Percentiles rank a stretch among this genome's conserved stretches.
phyloP scores from a whole-genome alignment of 2,113 vertebrate species.

The Hemiprocne comata region DNA sequence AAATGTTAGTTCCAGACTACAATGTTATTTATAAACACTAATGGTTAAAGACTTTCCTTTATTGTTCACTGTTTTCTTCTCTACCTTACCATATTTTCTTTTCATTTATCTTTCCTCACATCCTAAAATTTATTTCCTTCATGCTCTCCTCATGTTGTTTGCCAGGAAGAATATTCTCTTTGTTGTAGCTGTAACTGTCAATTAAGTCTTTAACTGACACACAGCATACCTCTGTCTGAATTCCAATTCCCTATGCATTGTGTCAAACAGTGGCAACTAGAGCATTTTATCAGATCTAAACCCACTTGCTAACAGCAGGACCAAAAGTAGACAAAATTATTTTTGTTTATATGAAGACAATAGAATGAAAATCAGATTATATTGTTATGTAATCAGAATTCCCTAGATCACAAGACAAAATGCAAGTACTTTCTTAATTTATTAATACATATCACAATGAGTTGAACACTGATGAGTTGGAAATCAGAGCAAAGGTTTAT shows the following conservation, averaged over 20 bases:
- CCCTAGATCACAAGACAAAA: not conserved
- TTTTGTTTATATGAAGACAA: not conserved
- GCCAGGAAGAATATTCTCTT: not conserved
- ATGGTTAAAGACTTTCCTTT: not conserved
- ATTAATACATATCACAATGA: not conserved
- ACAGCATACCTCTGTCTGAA: not conserved
- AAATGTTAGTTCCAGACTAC: not conserved
- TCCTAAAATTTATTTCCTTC: not conserved
- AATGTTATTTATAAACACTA: not conserved
- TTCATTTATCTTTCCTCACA: not conserved
- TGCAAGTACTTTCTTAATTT: not conserved
- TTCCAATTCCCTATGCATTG: not conserved
- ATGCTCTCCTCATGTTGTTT: not conserved
- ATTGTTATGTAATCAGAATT: not conserved
- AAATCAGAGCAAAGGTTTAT: conserved; percentile 59
- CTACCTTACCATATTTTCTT: not conserved
- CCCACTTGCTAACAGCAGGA: not conserved
- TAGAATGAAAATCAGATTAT: not conserved
- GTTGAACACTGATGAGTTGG: conserved; percentile 15
- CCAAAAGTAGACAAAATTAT: not conserved
- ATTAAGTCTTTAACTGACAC: not conserved
- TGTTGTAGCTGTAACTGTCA: not conserved
- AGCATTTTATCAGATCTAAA: not conserved
- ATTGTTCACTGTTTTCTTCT: not conserved
- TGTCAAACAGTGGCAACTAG: not conserved